These are phyloP conservation scores for Anastrepha obliqua DNA, from an alignment of 1,140 invertebrate species.

Conservation along the genomic window DNA sequence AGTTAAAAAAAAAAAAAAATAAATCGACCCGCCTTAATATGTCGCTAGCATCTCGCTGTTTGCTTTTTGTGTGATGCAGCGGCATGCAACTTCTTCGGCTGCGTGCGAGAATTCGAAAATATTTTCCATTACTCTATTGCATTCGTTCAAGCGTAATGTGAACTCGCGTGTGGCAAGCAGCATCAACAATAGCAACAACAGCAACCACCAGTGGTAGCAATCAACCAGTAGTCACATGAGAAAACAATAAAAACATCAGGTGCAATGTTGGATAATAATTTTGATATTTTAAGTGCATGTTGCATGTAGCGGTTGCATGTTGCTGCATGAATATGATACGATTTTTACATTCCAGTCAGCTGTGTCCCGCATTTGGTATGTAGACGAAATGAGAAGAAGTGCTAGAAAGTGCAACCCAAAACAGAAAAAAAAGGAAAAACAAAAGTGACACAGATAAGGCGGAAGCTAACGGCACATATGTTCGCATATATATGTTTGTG, in stretches of 20 bases:
- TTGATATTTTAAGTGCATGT: slow-evolving; percentile 44
- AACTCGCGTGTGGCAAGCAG: background rate
- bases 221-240: slow-evolving; percentile 23
- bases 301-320: background rate
- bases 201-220: background rate
- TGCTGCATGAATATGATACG: background rate
- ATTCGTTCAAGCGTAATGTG: background rate
- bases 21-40: too few species aligned
- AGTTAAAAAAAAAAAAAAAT: too few species aligned
- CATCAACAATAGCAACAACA: background rate
- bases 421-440: background rate
- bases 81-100: too few species aligned
- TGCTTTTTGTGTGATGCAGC: too few species aligned
- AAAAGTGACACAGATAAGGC: background rate
- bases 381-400: background rate
- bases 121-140: slow-evolving; percentile 4
- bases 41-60: too few species aligned
- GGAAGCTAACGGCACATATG: too few species aligned
- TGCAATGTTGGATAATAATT: background rate
- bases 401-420: background rate
- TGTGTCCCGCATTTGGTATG: background rate
- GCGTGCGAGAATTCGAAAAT: background rate
- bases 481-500: too few species aligned
- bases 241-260: slow-evolving; percentile 25
- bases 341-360: background rate